Conservation (phyloP, 2,797 vertebrate species). For the Cichlasoma orientale region DNA sequence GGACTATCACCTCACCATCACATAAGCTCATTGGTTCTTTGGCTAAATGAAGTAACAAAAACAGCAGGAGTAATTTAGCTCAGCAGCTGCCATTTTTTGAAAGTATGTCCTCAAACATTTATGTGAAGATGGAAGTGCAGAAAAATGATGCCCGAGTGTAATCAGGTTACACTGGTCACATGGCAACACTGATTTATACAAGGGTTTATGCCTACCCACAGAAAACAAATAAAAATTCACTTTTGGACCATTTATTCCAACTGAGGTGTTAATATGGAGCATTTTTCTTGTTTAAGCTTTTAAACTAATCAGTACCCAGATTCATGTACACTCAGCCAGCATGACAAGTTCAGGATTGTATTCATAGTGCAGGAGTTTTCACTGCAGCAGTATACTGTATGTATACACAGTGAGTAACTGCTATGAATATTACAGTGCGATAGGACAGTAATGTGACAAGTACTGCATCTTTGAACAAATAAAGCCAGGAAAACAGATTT, state of each 20-base stretch:
- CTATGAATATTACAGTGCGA: background rate
- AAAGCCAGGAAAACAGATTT: slow-evolving; percentile 16
- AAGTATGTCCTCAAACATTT: background rate
- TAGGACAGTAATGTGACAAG: background rate
- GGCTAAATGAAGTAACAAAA: background rate
- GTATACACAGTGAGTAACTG: background rate
- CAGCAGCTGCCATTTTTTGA: background rate
- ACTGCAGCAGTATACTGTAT: background rate
- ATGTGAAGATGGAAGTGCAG: fast-evolving
- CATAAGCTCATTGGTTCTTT: background rate
- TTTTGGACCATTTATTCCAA: too few relatives aligned
- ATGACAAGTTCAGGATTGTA: too few relatives aligned
- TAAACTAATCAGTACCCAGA: too few relatives aligned
- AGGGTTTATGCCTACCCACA: background rate
- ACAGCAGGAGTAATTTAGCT: background rate
- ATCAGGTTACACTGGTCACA: background rate
- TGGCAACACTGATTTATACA: fast-evolving
- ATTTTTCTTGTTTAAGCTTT: too few relatives aligned
- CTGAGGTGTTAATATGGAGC: too few relatives aligned
- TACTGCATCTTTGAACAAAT: background rate
- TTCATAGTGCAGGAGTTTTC: background rate
- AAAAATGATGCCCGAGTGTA: background rate
- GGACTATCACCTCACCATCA: background rate
- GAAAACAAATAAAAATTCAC: too few relatives aligned
- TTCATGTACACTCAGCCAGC: too few relatives aligned